Base-by-base conservation (phyloP, 2,888 invertebrate genomes). In the Polydrusus tereticollis region DNA sequence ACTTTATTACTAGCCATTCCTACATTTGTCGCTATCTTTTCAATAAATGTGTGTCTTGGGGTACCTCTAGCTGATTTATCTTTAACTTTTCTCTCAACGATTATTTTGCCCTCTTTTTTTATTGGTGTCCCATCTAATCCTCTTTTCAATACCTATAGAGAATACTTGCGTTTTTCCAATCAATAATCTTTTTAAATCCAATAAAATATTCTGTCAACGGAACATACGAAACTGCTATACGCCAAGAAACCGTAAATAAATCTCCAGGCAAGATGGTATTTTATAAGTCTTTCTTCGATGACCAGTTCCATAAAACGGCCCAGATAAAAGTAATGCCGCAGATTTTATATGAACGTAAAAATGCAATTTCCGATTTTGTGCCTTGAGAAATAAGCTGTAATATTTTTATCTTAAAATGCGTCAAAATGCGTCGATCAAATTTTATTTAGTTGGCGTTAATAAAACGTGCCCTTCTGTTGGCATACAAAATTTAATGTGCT, bases 321-420 rank as follows among this genome's bases (percentile, higher is more conserved):
- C n/a, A 21, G 12, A 36, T 58, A 20, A 58, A 58, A 23, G 10
- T 23, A 43, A 14, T 59, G 52, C 18, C 52, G 26, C 16, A 41
- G 59, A 23, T 59, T 59, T 59, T 59, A 59, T 59, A 43, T 41
- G 59, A 43, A 21, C 43, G 59, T 59, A 43, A 59, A 59, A 41
- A 58, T 26, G 16, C 43, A 14, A 41, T 59, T 21, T 59, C 26
- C 41, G 41, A 41, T 23, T 59, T 43, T 41, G 16, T 55, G 29
- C 10, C 52, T 29, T 18, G 29, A 7, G 29, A 18, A 55, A 55
- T 55, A 52, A 52, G 26, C 52, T 8, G 10, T 41, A 10, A 29
- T 55, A 55, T 18, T 55, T 55, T 29, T 29, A 55, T 29, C 29
- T 16, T 14, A 23, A 29, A 55, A 26, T 14, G n/a, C n/a, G n/a